Evolutionary conservation across 2,888 invertebrate genomes (phyloP).

Genomic region (Temnothorax rugatulus): DNA sequence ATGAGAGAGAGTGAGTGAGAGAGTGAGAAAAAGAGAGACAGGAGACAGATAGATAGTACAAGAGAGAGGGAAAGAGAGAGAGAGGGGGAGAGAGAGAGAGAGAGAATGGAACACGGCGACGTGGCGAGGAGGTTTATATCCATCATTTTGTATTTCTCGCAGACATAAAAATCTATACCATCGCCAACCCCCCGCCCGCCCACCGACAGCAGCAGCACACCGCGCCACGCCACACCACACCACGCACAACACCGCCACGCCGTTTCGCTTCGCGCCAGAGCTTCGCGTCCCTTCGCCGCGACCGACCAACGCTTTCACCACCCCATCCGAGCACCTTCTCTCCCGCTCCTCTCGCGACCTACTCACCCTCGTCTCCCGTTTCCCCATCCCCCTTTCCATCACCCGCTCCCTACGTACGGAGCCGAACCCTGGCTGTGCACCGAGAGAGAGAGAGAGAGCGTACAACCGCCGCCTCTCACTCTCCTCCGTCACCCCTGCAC

Average conservation of each 20-base stretch:
- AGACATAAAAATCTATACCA: constrained; percentile 86
- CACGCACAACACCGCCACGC: constrained; percentile 48
- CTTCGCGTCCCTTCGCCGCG: constrained; percentile 71
- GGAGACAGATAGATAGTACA: constrained; percentile 51
- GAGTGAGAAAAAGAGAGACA: constrained; percentile 35
- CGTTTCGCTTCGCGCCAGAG: constrained; percentile 56
- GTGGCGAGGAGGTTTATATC: constrained; percentile 83
- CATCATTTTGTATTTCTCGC: constrained; percentile 85
- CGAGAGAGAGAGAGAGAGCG: constrained; percentile 43
- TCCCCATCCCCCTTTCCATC: constrained; percentile 53
- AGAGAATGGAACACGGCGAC: constrained; percentile 57
- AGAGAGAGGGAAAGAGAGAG: constrained; percentile 24
- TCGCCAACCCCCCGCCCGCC: constrained; percentile 76
- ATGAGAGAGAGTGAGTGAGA: constrained; percentile 53
- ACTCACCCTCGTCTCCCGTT: constrained; percentile 53
- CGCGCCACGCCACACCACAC: constrained; percentile 33
- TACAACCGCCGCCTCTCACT: constrained; percentile 70
- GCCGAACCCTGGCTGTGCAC: constrained; percentile 73
- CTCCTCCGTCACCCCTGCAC: constrained; percentile 67
- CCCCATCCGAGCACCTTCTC: constrained; percentile 70
- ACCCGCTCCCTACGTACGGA: constrained; percentile 67
- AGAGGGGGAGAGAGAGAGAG: constrained; percentile 1
- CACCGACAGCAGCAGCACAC: constrained; percentile 64
- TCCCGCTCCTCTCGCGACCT: constrained; percentile 53
- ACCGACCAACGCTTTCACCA: constrained; percentile 76